These are phyloP conservation scores for Aldrovandia affinis DNA, from an alignment of 2,797 vertebrate genomes.

Conservation along the genomic window DNA sequence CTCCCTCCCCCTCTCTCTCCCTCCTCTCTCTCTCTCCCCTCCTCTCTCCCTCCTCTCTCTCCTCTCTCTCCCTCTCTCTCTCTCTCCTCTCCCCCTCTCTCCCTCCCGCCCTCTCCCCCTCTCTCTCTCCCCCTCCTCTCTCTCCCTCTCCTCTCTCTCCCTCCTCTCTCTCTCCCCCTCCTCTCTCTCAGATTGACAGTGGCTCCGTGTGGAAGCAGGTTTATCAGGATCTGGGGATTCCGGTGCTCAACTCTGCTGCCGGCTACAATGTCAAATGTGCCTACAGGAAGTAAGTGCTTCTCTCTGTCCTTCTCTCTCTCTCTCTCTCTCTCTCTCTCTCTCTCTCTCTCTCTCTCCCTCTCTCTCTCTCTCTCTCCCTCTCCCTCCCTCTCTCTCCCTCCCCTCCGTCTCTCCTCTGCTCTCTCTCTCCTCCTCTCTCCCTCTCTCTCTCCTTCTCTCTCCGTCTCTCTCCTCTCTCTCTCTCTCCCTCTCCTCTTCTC, in stretches of 20 bases:
- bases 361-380: neutral
- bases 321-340: neutral
- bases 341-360: neutral
- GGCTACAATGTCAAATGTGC: conserved; percentile 85
- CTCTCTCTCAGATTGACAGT: conserved; percentile 74
- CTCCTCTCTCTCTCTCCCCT: too few relatives aligned
- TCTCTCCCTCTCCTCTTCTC: too few relatives aligned
- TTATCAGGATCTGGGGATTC: conserved; percentile 81
- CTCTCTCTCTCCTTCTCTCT: neutral
- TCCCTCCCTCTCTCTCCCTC: neutral
- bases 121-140: neutral
- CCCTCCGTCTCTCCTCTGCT: neutral
- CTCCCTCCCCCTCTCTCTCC: too few relatives aligned
- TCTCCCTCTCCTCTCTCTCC: neutral
- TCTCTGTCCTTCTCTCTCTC: neutral
- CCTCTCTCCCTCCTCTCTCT: too few relatives aligned
- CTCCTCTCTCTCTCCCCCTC: neutral
- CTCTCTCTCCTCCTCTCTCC: neutral
- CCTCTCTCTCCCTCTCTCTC: too few relatives aligned
- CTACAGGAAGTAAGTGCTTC: conserved; percentile 78
- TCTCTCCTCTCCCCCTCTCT: too few relatives aligned
- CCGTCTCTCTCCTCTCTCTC: neutral
- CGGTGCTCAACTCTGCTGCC: conserved; percentile 80
- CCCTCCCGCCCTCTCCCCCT: neutral
- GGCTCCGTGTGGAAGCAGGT: conserved; percentile 81